These are phyloP conservation scores for Ooceraea biroi DNA, from an alignment of 1,140 invertebrate species.

Conservation along the genomic window DNA sequence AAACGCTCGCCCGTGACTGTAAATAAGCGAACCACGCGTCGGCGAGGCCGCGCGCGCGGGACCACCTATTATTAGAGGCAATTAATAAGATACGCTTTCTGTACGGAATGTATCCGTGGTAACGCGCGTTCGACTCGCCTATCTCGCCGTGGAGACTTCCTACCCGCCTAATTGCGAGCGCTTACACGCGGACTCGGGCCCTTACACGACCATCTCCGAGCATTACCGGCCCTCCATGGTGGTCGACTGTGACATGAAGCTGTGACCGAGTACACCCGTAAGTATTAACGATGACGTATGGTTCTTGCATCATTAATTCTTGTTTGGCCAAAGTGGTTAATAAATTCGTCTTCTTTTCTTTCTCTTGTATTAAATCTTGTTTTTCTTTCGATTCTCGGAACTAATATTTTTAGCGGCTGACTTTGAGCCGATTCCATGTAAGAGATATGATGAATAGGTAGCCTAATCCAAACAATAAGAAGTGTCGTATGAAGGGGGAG, in stretches of 20 bases:
- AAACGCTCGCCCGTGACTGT: conserved; percentile 61
- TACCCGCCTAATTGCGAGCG: conserved; percentile 72
- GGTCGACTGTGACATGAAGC: not conserved
- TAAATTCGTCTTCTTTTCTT: too few relatives aligned
- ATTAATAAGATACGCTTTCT: conserved; percentile 79
- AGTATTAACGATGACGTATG: not conserved
- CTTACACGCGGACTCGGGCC: conserved; percentile 30
- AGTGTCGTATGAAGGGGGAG: too few relatives aligned
- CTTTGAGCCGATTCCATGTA: too few relatives aligned
- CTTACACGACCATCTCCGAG: conserved; percentile 20
- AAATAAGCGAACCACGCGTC: conserved; percentile 69
- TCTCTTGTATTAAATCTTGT: too few relatives aligned
- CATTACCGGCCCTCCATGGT: conserved; percentile 40
- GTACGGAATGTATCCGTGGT: conserved; percentile 73
- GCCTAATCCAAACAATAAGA: too few relatives aligned
- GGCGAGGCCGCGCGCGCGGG: conserved; percentile 7
- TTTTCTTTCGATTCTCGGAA: too few relatives aligned
- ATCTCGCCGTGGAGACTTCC: conserved; percentile 75
- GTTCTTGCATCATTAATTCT: not conserved
- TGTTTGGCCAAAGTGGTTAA: not conserved
- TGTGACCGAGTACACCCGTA: too few relatives aligned
- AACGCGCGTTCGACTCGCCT: conserved; percentile 78
- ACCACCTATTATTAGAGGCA: conserved; percentile 77
- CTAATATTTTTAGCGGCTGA: too few relatives aligned
- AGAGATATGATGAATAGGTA: too few relatives aligned